A percentile compares a stretch with the other conserved stretches of the same genome.
These are phyloP conservation scores for Tyto alba DNA, from an alignment of 2,113 vertebrate genomes.

Conservation along the genomic window DNA sequence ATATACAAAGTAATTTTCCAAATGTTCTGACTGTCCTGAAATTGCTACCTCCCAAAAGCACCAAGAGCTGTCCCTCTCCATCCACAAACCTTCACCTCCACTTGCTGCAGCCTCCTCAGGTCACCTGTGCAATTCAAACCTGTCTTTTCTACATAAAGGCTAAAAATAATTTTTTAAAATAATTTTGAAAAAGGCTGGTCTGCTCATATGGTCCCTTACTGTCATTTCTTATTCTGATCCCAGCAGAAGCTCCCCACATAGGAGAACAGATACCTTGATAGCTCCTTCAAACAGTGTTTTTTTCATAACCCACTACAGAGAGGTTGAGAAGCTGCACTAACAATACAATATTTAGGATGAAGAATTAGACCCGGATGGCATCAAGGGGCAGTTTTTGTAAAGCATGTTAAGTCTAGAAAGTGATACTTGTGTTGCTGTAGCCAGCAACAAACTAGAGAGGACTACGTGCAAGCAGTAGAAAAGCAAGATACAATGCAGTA, in stretches of 20 bases:
- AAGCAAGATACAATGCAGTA: not conserved
- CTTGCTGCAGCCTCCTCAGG: not conserved
- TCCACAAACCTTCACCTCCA: not conserved
- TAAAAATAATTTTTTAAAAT: rapidly evolving
- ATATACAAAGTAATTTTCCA: not conserved
- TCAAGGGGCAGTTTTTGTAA: not conserved
- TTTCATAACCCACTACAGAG: not conserved
- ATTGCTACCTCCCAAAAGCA: not conserved
- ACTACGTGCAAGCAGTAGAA: not conserved
- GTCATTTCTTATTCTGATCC: not conserved
- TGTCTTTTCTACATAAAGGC: not conserved
- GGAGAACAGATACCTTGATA: not conserved
- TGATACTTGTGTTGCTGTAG: not conserved
- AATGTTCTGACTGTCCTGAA: not conserved
- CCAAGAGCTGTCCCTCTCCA: not conserved
- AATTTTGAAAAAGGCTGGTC: not conserved
- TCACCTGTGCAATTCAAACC: not conserved
- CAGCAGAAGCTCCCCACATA: not conserved
- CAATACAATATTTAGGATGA: not conserved
- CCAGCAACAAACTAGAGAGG: not conserved
- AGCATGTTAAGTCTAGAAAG: not conserved
- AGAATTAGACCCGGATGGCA: not conserved
- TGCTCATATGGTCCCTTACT: not conserved
- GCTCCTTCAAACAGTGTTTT: not conserved
- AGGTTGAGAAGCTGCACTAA: not conserved